Base-by-base conservation (phyloP, 1,140 invertebrate genomes). In the Drosophila auraria region DNA sequence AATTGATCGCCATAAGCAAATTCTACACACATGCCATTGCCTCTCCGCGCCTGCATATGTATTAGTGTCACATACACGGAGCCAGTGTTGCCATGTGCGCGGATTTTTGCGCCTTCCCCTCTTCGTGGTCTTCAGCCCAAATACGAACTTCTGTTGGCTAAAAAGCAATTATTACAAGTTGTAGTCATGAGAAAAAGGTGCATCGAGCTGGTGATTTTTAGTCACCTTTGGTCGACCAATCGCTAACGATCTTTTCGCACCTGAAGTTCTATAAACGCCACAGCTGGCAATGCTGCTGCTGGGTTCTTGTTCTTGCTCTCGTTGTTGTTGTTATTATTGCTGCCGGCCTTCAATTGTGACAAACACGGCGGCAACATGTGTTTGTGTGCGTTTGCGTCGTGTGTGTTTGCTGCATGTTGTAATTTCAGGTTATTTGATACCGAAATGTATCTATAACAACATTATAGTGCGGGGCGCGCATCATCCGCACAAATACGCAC, bases 371-470 rank as follows among this genome's bases (percentile, higher is more conserved):
- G 66, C 64, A 78, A 60, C 78, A 50, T 60, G 65, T 70, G 42
- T 76, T 44, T 73, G 64, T 66, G 53, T 78, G 56, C 50, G 69
- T 70, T 64, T 78, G 57, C 78, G 82, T 69, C 66, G 64, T 73
- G 79, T 64, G 63, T 80, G 68, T 69, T 68, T 57, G 68, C 63
- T 84, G 78, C 70, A 79, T 86, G 81, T 77, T 90, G 87, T 90
- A 90, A 90, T 90, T 91, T 90, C 82, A 90, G 86, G 86, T 90
- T 90, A 91, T 91, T 90, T 91, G 87, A 86, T 80, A 90, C 87
- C 87, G 82, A 90, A 90, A 86, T 90, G 86, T 90, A 90, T 90
- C 86, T 90, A 90, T 90, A 90, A 90, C 86, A 90, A 82, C 60
- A 80, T 90, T 90, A 90, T 91, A 91, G 79, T 79, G 75, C 80